Evolutionary conservation across 2,888 invertebrate genomes (phyloP), one percentile per base, ranked within the genome.

Genomic region (Galeopsomyia nigrocyanea): DNA sequence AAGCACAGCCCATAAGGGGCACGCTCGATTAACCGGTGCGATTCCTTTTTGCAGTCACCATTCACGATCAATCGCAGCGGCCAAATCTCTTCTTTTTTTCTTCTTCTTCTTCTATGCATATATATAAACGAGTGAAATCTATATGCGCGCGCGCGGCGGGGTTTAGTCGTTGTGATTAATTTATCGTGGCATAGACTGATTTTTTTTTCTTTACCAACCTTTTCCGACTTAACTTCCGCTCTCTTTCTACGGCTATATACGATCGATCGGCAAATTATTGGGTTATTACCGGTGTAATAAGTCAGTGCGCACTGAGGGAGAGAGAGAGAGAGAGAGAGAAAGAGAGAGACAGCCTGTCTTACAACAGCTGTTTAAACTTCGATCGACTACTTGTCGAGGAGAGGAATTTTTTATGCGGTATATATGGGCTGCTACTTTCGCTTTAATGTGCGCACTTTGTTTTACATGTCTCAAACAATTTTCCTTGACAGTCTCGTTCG

Each of bases 1-100:
- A 63, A 53, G 60, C 14, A 31, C 21, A 21, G 22, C 13, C 13
- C 22, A 63, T 64, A 64, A 53, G 46, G 66, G 57, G 71, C 70
- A 76, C 74, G 77, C 72, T 77, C 77, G 77, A 77, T 77, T 76
- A 77, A 77, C 72, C 76, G 76, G 68, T 55, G 73, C 73, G 76
- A 75, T 76, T 71, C 71, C 76, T 67, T 76, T 49, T 49, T 55
- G 39, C 64, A 46, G 49, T 61, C 61, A 49, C 63, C 53, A 64
- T 64, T 64, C 53, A 53, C 53, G 64, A 64, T 64, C 64, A 53
- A 53, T 64, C 53, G 64, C 14, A 39, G 31, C 7, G 39, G 10
- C 39, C 39, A 39, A n/a, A 53, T 64, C 64, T 53, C n/a, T 47
- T 19, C 21, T 14, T n/a, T n/a, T n/a, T n/a, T n/a, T n/a, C n/a